Conservation (phyloP, 2,888 invertebrate species). For the Hydropsyche betteni region DNA sequence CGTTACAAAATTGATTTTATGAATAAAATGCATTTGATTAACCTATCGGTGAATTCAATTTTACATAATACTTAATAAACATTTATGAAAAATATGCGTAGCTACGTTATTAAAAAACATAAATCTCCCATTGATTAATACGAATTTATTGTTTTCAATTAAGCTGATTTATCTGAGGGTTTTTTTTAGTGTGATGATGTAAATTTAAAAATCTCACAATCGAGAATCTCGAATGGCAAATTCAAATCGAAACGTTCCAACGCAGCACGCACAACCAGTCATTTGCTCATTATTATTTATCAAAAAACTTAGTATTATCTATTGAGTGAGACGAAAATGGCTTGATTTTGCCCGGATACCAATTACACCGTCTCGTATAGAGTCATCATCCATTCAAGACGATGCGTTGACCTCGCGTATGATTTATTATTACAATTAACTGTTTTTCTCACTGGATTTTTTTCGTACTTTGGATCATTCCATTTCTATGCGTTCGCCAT, state of each 20-base stretch:
- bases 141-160: no score
- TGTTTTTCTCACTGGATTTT: slow-evolving; percentile 22
- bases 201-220: no score
- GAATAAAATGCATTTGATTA: slow-evolving; percentile 3
- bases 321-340: slow-evolving; percentile 1
- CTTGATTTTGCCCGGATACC: slow-evolving; percentile 9
- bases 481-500: slow-evolving; percentile 12
- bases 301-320: not conserved
- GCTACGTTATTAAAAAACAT: no score
- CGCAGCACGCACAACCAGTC: no score
- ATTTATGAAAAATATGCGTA: no score
- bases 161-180: no score
- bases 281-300: no score
- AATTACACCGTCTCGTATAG: slow-evolving; percentile 17
- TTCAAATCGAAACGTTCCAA: no score
- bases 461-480: not conserved
- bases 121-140: no score
- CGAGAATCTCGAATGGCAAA: no score
- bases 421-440: slow-evolving; percentile 39
- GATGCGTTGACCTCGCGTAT: slow-evolving; percentile 34
- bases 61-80: no score
- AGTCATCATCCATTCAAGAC: slow-evolving; percentile 22
- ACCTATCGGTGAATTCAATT: slow-evolving; percentile 1
- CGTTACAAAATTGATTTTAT: not conserved
- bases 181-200: no score